These are phyloP conservation scores for Theropithecus gelada DNA, from an alignment of 2,113 vertebrate species.

Conservation along the genomic window DNA sequence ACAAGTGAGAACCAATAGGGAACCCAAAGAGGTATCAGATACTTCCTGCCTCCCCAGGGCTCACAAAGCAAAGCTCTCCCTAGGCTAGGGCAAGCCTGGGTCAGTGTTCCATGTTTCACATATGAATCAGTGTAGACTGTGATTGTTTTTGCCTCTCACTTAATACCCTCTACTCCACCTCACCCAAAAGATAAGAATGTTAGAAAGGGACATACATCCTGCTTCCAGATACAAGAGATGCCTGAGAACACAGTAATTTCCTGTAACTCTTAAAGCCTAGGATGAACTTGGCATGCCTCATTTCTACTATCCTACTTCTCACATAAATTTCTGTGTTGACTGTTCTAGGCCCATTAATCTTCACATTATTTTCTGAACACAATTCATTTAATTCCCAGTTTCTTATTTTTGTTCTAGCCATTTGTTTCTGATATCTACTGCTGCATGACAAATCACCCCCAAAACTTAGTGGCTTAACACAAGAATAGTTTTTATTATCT, in stretches of 20 bases:
- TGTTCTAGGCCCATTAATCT: not conserved
- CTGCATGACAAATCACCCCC: not conserved
- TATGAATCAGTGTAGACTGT: not conserved
- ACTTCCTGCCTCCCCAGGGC: not conserved
- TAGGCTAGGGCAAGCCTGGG: not conserved
- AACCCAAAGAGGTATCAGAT: not conserved
- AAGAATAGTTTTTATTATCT: not conserved
- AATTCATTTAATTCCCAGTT: not conserved
- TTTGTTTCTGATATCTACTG: not conserved
- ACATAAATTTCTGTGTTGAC: not conserved
- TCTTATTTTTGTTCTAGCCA: not conserved
- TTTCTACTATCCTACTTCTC: not conserved
- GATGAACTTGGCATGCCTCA: not conserved
- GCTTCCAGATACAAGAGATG: not conserved
- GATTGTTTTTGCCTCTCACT: not conserved
- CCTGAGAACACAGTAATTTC: not conserved
- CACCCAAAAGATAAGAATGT: not conserved
- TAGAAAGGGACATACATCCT: not conserved
- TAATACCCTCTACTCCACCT: not conserved
- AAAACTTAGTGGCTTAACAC: not conserved
- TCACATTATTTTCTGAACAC: not conserved
- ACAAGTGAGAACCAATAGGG: not conserved
- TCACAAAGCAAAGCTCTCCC: not conserved
- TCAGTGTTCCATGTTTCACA: not conserved
- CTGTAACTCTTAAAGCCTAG: not conserved